Evolutionary conservation across 2,888 invertebrate genomes (phyloP).

Genomic region (Plagodis dolabraria): DNA sequence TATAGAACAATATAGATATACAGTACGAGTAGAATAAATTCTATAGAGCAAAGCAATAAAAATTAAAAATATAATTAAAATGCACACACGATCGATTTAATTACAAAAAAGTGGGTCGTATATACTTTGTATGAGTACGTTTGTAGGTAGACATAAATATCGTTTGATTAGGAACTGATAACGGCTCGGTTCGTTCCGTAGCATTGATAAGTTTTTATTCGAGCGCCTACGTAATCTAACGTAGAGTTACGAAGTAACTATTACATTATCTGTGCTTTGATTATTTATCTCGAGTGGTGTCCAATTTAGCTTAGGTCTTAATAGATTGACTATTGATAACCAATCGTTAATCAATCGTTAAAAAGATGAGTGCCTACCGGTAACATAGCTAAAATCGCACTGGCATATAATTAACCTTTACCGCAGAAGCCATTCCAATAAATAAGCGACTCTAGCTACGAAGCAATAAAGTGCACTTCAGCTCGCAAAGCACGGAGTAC

Average conservation of each 20-base stretch:
- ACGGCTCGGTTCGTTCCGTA: constrained; percentile 9
- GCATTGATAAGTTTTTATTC: constrained; percentile 25
- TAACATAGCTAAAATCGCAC: neutral
- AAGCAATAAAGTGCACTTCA: too few species aligned
- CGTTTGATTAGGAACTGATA: constrained; percentile 27
- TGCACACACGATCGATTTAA: constrained; percentile 13
- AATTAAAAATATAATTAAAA: constrained; percentile 5
- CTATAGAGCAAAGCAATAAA: constrained; percentile 1
- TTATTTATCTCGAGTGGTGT: constrained; percentile 21
- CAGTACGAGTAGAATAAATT: neutral
- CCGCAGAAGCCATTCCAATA: too few species aligned
- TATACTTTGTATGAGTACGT: constrained; percentile 9
- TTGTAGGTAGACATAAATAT: constrained; percentile 11
- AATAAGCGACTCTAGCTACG: too few species aligned
- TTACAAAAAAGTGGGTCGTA: constrained; percentile 25
- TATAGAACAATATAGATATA: neutral
- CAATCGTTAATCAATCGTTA: neutral
- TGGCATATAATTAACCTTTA: neutral
- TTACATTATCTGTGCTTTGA: too few species aligned
- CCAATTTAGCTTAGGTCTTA: constrained; percentile 21
- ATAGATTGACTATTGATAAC: constrained; percentile 19
- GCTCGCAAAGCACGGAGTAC: too few species aligned
- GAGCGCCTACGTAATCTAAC: constrained; percentile 11
- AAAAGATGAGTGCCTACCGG: neutral
- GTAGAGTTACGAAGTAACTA: neutral